Base-by-base conservation (phyloP, 2,113 vertebrate species). In the Myxocyprinus asiaticus region DNA sequence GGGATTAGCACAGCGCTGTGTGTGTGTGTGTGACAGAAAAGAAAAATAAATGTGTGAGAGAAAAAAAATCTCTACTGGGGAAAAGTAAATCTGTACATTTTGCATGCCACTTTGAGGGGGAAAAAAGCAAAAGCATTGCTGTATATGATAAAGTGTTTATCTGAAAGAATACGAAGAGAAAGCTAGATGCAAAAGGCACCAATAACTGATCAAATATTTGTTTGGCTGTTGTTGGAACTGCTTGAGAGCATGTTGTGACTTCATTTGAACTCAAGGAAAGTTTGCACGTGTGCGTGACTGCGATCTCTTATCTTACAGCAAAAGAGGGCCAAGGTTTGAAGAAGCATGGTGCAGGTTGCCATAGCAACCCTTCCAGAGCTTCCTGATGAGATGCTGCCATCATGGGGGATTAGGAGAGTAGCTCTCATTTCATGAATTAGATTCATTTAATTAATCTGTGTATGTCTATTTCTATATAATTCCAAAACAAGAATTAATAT, bases 381-480 rank as follows among this genome's bases (percentile, higher is more conserved):
- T 67, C 53, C 59, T 86, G 87, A 86, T 81, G 81, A 88, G 84
- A 86, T 84, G 73, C 68, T 76, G 70, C 65, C 48, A n/a, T 62
- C 64, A 22, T 77, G 65, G 51, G 33, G 80, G 85, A 88, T 86
- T 86, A 86, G 82, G 83, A 88, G 77, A 82, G 83, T 65, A 81
- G 80, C 56, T 67, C 73, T 69, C 79, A 64, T 84, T 64, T 56
- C 22, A 10, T 50, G 53, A 64, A 77, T 33, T 33, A 33, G 22
- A 33, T 59, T 43, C 45, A 82, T 85, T 82, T 80, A 78, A 69
- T 81, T 82, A 59, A 61, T 65, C 50, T 11, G 53, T n/a, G n/a
- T n/a, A n/a, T n/a, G n/a, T n/a, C n/a, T n/a, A n/a, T 33, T 33
- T 33, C 22, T 33, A 33, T 33, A 33, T 33, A 33, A 33, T 33